phyloP scores from a whole-genome alignment of 2,797 vertebrate species.

The Pogoniulus pusillus region DNA sequence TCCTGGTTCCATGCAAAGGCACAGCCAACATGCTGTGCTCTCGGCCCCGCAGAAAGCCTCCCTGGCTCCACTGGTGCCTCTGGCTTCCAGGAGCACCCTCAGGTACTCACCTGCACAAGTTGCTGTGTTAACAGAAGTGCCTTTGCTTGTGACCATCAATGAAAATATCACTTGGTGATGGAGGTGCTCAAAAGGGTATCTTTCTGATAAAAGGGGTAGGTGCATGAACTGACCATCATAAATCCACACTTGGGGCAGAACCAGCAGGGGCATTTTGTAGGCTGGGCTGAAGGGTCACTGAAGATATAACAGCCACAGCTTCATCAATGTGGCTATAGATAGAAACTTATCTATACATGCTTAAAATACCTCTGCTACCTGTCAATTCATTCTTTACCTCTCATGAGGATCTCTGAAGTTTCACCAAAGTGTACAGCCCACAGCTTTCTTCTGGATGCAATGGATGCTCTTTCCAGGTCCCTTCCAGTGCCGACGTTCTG shows the following conservation, averaged over 20 bases:
- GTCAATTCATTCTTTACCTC: background rate
- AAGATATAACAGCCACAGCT: background rate
- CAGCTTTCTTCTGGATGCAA: no score
- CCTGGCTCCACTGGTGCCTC: background rate
- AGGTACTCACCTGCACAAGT: background rate
- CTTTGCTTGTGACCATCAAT: background rate
- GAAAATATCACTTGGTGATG: background rate
- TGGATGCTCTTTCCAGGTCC: no score
- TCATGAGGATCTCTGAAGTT: background rate
- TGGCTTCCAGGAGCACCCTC: background rate
- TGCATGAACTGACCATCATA: background rate
- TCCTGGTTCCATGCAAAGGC: background rate
- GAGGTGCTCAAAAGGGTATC: background rate
- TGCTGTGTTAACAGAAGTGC: background rate
- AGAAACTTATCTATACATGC: background rate
- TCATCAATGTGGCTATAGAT: background rate
- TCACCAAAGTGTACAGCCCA: background rate
- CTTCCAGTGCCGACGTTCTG: no score
- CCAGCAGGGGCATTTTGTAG: background rate
- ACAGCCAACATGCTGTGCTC: background rate
- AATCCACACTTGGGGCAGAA: background rate
- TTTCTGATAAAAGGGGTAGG: background rate
- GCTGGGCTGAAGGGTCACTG: background rate
- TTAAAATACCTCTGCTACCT: background rate
- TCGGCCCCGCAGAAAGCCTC: background rate